These are phyloP conservation scores for Philonicus albiceps DNA, from an alignment of 2,888 invertebrate species.

Conservation along the genomic window DNA sequence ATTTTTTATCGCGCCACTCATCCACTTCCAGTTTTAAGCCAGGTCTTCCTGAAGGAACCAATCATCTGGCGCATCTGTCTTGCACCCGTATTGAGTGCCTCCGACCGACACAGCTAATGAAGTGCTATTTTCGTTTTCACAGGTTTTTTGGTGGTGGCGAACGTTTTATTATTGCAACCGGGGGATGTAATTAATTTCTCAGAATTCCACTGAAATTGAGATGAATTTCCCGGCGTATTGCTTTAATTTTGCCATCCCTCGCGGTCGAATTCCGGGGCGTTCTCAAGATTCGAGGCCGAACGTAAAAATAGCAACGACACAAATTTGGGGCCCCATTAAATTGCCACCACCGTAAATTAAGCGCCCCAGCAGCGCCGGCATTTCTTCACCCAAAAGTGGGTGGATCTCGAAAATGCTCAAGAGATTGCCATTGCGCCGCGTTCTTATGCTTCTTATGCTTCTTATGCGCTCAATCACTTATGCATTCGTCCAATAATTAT, in stretches of 20 bases:
- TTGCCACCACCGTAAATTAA: not conserved
- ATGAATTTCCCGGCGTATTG: conserved; percentile 21
- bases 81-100: conserved; percentile 7
- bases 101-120: not conserved
- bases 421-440: not conserved
- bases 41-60: not conserved
- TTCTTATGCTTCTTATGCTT: not conserved
- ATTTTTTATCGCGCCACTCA: conserved; percentile 13
- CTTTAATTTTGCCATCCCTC: conserved; percentile 24
- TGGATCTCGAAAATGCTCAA: not conserved
- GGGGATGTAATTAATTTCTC: conserved; percentile 30
- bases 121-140: conserved; percentile 42
- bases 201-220: conserved; percentile 31
- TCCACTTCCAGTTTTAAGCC: conserved; percentile 9
- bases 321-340: not conserved
- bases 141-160: conserved; percentile 29
- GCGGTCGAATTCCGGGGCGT: not conserved
- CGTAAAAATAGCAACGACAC: not conserved
- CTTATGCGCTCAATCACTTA: conserved; percentile 8
- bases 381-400: not conserved
- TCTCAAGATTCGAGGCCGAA: not conserved
- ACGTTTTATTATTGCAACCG: conserved; percentile 6
- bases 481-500: not conserved
- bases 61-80: conserved; percentile 24
- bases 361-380: not conserved